A percentile compares a stretch with the other conserved stretches of the same genome.
Conservation (phyloP, 2,113 vertebrate genomes). For the Boulengeromyrus knoepffleri region DNA sequence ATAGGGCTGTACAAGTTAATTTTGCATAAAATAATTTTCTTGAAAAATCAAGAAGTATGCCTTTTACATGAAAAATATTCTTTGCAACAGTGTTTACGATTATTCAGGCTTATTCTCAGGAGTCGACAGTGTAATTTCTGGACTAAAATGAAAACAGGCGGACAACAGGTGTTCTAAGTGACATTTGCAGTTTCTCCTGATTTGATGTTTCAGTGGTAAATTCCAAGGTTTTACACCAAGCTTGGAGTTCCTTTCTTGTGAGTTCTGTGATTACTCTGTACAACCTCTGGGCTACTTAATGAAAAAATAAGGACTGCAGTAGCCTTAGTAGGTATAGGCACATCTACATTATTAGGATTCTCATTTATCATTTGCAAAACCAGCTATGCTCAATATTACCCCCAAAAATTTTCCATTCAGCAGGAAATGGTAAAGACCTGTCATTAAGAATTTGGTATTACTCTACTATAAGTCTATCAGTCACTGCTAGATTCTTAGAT, state of each 20-base stretch:
- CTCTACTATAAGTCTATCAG: neutral
- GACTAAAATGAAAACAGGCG: neutral
- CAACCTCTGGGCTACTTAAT: neutral
- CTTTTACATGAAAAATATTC: neutral
- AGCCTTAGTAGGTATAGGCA: neutral
- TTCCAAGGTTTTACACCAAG: neutral
- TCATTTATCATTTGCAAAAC: neutral
- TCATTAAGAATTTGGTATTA: neutral
- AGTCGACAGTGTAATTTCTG: neutral
- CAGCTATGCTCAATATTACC: neutral
- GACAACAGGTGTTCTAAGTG: neutral
- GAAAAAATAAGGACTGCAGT: neutral
- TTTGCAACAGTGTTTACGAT: neutral
- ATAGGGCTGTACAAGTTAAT: neutral
- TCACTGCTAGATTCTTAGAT: neutral
- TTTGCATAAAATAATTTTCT: neutral
- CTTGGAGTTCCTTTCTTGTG: neutral
- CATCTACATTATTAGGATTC: neutral
- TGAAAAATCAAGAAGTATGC: neutral
- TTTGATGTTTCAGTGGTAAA: neutral
- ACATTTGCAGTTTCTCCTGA: neutral
- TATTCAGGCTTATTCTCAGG: neutral
- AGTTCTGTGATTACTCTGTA: neutral
- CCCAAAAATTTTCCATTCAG: neutral
- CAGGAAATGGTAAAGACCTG: neutral